Conservation (phyloP, 2,888 invertebrate genomes). For the Ischnura elegans region DNA sequence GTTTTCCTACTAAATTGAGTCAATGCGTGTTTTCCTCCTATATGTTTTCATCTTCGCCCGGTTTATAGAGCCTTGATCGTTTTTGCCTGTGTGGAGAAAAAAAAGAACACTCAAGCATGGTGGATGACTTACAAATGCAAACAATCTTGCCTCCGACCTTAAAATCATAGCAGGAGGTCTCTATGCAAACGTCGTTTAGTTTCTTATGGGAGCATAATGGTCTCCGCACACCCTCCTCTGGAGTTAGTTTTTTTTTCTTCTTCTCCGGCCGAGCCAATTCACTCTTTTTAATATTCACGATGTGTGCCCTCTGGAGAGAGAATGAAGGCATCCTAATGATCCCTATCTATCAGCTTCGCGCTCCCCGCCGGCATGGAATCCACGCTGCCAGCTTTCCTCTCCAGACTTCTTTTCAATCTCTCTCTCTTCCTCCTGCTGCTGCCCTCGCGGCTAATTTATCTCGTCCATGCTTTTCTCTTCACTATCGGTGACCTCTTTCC, state of each 20-base stretch:
- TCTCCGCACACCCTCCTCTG: neutral
- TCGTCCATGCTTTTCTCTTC: neutral
- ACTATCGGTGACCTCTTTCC: conserved; percentile 4
- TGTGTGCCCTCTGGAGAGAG: neutral
- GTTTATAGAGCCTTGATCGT: too few relatives aligned
- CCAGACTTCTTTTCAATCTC: neutral
- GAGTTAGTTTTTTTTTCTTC: too few relatives aligned
- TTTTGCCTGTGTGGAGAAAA: neutral
- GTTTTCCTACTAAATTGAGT: too few relatives aligned
- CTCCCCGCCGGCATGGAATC: neutral
- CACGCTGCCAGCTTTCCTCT: neutral
- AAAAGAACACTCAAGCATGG: neutral
- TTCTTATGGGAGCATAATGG: neutral
- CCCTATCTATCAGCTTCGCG: neutral
- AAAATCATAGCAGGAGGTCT: neutral
- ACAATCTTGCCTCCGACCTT: neutral
- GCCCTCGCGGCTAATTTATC: neutral
- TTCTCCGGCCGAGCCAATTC: neutral
- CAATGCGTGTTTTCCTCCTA: too few relatives aligned
- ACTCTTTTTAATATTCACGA: neutral
- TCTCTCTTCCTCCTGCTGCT: neutral
- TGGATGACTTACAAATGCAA: neutral
- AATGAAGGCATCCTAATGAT: neutral
- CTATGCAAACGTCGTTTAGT: neutral
- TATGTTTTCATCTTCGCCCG: too few relatives aligned